phyloP scores from a whole-genome alignment of 2,113 vertebrate species.

The Ctenodactylus gundi region DNA sequence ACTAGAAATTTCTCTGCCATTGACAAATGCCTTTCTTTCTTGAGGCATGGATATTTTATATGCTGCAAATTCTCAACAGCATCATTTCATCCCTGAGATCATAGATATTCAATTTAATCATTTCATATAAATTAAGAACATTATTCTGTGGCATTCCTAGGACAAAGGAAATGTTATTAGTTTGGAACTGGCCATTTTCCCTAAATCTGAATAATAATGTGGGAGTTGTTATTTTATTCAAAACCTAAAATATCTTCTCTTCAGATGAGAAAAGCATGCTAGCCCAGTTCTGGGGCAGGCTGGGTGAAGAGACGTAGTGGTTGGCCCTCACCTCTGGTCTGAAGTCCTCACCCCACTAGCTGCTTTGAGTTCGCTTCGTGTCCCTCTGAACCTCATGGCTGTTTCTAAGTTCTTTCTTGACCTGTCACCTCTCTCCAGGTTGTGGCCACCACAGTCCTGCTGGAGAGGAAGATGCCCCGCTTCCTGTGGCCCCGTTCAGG shows the following conservation, averaged over 20 bases:
- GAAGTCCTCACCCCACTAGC: background rate
- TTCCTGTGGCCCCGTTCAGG: constrained; percentile 94
- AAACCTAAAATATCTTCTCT: background rate
- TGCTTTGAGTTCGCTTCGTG: background rate
- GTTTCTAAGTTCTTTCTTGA: background rate
- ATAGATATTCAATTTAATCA: constrained; percentile 1
- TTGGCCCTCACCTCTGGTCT: background rate
- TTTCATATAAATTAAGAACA: constrained; percentile 23
- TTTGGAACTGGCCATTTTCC: constrained; percentile 28
- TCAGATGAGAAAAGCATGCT: background rate
- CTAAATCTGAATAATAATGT: background rate
- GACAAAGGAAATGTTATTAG: constrained; percentile 2
- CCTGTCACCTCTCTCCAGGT: constrained; percentile 83
- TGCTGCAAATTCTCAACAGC: background rate
- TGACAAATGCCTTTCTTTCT: background rate
- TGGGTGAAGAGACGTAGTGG: no score
- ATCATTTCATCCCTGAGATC: background rate
- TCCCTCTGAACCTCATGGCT: background rate
- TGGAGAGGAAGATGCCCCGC: constrained; percentile 92
- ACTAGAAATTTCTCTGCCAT: background rate
- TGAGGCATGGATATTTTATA: background rate
- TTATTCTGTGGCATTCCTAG: background rate
- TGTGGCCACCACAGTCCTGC: constrained; percentile 94
- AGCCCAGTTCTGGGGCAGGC: no score
- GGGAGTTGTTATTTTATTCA: background rate